A percentile compares a stretch with the other conserved stretches of the same genome.
These are phyloP conservation scores for Pachyramphus minor DNA, from an alignment of 2,113 vertebrate species.

Conservation along the genomic window DNA sequence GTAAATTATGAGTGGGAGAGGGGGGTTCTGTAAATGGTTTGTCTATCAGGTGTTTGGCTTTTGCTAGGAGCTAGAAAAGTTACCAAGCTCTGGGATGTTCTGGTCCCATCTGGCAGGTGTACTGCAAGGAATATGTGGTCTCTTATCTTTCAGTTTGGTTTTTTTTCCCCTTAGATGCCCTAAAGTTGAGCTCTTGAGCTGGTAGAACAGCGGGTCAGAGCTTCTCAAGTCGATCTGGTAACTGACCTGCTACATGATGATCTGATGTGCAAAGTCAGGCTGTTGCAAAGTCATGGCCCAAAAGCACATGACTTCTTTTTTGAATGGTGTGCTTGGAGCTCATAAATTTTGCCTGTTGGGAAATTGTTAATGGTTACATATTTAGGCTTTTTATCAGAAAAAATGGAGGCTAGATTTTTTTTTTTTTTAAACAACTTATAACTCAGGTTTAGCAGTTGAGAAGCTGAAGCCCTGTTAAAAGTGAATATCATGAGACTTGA, in stretches of 20 bases:
- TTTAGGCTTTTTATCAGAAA: not conserved
- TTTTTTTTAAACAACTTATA: not conserved
- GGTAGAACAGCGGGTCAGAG: not conserved
- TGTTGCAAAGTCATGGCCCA: not conserved
- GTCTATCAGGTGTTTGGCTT: not conserved
- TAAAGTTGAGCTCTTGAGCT: not conserved
- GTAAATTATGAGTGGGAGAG: not conserved
- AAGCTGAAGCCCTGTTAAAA: not conserved
- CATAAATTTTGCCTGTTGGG: not conserved
- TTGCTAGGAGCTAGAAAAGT: not conserved
- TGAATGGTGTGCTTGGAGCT: not conserved
- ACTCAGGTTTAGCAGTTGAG: not conserved
- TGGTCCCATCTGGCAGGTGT: not conserved
- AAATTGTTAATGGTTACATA: not conserved
- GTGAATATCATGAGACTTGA: constrained; percentile 18
- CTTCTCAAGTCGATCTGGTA: not conserved
- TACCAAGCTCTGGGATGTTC: not conserved
- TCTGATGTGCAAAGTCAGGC: not conserved
- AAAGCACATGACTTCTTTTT: not conserved
- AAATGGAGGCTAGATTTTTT: not conserved
- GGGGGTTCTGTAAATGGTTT: not conserved
- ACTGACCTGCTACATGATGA: not conserved
- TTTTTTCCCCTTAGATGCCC: not conserved
- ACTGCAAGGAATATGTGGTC: not conserved
- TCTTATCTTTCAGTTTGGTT: not conserved